A percentile compares a stretch with the other conserved stretches of the same genome.
Evolutionary conservation across 2,888 invertebrate genomes (phyloP).

Genomic region (Ctena decussata): DNA sequence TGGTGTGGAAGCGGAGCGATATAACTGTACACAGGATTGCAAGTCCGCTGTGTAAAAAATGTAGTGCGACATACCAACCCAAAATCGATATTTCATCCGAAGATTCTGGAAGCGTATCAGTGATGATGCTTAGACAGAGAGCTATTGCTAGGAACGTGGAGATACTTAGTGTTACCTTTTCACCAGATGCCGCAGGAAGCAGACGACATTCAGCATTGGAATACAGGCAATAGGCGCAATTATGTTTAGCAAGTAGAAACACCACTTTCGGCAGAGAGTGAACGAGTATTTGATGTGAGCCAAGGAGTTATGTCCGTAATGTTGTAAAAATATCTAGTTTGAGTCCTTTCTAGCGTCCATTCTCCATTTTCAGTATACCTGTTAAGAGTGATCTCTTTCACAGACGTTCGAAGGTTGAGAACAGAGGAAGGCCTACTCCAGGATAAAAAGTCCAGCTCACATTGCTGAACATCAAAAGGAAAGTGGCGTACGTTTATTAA

Average conservation of each 20-base stretch:
- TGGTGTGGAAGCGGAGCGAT: conserved; percentile 54
- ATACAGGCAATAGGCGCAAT: conserved; percentile 49
- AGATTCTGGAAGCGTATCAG: conserved; percentile 64
- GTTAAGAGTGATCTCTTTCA: neutral
- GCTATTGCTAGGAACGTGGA: conserved; percentile 67
- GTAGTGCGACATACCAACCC: conserved; percentile 63
- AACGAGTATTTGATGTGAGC: conserved; percentile 26
- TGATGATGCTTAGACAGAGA: conserved; percentile 65
- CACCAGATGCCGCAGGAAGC: conserved; percentile 52
- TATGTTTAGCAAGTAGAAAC: conserved; percentile 46
- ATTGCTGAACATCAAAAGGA: conserved; percentile 69
- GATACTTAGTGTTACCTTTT: conserved; percentile 53
- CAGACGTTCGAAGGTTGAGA: neutral
- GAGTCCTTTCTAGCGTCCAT: conserved; percentile 21
- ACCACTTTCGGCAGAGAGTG: conserved; percentile 29
- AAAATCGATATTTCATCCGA: conserved; percentile 69
- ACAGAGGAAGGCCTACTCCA: conserved; percentile 46
- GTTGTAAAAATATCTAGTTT: neutral
- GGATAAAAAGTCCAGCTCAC: conserved; percentile 62
- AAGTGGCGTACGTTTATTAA: conserved; percentile 50
- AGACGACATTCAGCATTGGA: conserved; percentile 42
- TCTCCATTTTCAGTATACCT: conserved; percentile 42
- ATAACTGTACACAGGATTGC: conserved; percentile 60
- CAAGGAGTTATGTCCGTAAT: conserved; percentile 28
- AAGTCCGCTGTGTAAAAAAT: conserved; percentile 62